phyloP scores from a whole-genome alignment of 2,888 invertebrate genomes.

The Kryphioiulus occultus region DNA sequence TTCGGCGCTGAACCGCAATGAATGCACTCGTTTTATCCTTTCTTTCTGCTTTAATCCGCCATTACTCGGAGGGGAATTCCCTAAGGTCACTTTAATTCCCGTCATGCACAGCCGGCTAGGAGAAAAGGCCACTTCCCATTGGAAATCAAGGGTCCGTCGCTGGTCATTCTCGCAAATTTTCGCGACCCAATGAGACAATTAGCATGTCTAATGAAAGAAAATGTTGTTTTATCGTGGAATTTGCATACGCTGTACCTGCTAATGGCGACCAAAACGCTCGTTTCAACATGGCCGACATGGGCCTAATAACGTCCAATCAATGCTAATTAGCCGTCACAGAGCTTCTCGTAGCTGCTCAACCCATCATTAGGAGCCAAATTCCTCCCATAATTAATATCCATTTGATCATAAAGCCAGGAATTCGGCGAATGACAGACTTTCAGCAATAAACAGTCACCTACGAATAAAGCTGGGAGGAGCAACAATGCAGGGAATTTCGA shows the following conservation, averaged over 20 bases:
- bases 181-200: background rate
- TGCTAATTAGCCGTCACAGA: background rate
- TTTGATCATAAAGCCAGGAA: background rate
- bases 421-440: background rate
- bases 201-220: background rate
- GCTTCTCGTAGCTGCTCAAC: background rate
- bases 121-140: background rate
- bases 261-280: background rate
- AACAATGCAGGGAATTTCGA: background rate
- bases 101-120: background rate
- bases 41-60: constrained; percentile 19
- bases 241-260: background rate
- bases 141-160: background rate
- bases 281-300: background rate
- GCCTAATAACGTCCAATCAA: background rate
- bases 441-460: background rate
- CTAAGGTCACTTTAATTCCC: constrained; percentile 1
- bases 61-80: background rate
- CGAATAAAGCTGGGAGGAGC: background rate
- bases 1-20: background rate
- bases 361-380: background rate
- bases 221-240: background rate
- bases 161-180: background rate
- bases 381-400: background rate
- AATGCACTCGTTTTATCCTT: background rate